These are phyloP conservation scores for Menura novaehollandiae DNA, from an alignment of 2,113 vertebrate genomes.

Conservation along the genomic window DNA sequence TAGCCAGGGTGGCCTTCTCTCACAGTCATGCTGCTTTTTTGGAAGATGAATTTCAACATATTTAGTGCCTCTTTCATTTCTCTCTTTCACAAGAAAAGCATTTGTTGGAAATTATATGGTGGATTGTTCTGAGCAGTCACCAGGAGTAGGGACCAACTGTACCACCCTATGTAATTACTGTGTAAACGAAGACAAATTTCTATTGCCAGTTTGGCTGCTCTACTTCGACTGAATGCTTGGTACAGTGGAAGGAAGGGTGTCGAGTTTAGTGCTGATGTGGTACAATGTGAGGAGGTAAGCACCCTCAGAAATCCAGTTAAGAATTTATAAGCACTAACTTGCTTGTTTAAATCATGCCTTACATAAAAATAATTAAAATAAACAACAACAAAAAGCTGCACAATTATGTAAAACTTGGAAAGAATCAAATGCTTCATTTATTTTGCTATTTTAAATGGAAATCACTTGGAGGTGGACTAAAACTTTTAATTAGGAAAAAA, in stretches of 20 bases:
- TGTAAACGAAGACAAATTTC: neutral
- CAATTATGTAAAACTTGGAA: slow-evolving; percentile 4
- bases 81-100: slow-evolving; percentile 64
- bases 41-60: slow-evolving; percentile 77
- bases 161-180: neutral
- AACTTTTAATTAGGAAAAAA: neutral
- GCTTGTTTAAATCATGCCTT: slow-evolving; percentile 61
- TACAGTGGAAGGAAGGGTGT: neutral
- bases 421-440: slow-evolving; percentile 21
- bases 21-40: slow-evolving; percentile 81
- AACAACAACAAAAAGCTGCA: slow-evolving; percentile 1
- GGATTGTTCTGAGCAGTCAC: slow-evolving; percentile 49
- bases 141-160: neutral
- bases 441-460: slow-evolving; percentile 21
- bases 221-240: neutral
- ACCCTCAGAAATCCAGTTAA: neutral
- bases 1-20: slow-evolving; percentile 78
- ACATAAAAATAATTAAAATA: neutral
- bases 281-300: neutral
- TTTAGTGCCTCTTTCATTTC: slow-evolving; percentile 84
- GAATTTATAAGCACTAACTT: slow-evolving; percentile 9
- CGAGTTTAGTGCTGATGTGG: neutral
- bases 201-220: neutral
- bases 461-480: neutral
- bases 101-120: slow-evolving; percentile 46